Base-by-base conservation (phyloP, 2,888 invertebrate genomes). In the Lochmaea capreae region DNA sequence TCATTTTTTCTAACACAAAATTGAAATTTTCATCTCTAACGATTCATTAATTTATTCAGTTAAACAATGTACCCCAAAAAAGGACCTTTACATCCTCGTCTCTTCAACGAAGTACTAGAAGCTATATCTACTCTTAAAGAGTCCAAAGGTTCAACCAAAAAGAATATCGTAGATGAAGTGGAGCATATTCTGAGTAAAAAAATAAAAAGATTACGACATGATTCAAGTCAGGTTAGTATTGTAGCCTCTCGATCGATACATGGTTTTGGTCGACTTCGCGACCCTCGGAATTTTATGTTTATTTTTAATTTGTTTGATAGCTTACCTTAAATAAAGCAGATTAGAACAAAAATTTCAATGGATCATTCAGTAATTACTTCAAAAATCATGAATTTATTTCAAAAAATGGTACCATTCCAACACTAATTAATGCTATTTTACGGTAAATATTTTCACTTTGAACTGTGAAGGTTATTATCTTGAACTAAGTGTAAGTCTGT, bases 121-220 rank as follows among this genome's bases (percentile, higher is more conserved):
- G 68, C 73, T 10, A 73, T 73, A 39, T 65, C 73, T 12, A 33
- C 62, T 16, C 63, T 73, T 2, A 73, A 65, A 59, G 73, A 73
- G 14, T 11, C 68, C 0, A 68, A 73, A 11, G 83, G 83, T 8
- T 82, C 82, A 0, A 79, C 80, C 0, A 76, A 78, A 66, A 79
- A 78, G 39, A 76, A 74, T 18, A 83, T 83, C 26, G 63, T 80
- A 22, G 78, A 79, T 14, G 77, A 79, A 52, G 76, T 78, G 10
- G 73, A 77, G 18, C 33, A n/a, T n/a, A 72, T 75, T 16, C 65
- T 79, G 3, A 75, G 46, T 62, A 73, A 71, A 33, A 76, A 63
- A 16, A 75, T 68, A 18, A 72, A 67, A 18, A 72, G 71, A 33
- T 73, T 77, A 26, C 76, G 76, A 59, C 79, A 79, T 43, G 73